Evolutionary conservation across 2,888 invertebrate species (phyloP).

Genomic region (Criorhina ranunculi): DNA sequence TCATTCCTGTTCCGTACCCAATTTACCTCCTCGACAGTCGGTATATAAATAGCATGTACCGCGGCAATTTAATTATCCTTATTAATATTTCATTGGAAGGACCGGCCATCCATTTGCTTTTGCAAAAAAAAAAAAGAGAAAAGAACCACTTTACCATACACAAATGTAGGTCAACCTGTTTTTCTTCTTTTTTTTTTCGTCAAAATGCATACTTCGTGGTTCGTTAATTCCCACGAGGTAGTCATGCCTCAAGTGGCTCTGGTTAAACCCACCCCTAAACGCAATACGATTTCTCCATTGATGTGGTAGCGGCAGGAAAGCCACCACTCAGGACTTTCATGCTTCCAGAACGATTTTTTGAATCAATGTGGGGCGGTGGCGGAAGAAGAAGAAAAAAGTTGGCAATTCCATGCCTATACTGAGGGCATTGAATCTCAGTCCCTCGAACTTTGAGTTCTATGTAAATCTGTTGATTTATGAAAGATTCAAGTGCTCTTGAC

Average conservation of each 20-base stretch:
- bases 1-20: neutral
- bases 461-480: conserved; percentile 58
- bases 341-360: conserved; percentile 1
- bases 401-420: conserved; percentile 41
- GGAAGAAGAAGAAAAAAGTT: neutral
- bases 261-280: conserved; percentile 43
- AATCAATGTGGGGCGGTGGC: conserved; percentile 52
- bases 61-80: conserved; percentile 53
- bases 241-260: conserved; percentile 48
- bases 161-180: conserved; percentile 55
- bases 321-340: conserved; percentile 32
- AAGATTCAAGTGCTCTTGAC: conserved; percentile 40
- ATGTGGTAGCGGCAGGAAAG: neutral
- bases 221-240: conserved; percentile 61
- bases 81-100: conserved; percentile 30
- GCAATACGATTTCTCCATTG: too few relatives aligned
- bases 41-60: conserved; percentile 31
- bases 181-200: conserved; percentile 9
- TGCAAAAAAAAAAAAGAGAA: conserved; percentile 14
- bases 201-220: conserved; percentile 49
- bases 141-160: conserved; percentile 7
- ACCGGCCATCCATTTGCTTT: neutral
- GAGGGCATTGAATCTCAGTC: conserved; percentile 15
- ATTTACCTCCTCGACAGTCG: neutral
- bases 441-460: conserved; percentile 4